A percentile compares a stretch with the other conserved stretches of the same genome.
phyloP scores from a whole-genome alignment of 2,113 vertebrate species.

The Bombycilla garrulus region DNA sequence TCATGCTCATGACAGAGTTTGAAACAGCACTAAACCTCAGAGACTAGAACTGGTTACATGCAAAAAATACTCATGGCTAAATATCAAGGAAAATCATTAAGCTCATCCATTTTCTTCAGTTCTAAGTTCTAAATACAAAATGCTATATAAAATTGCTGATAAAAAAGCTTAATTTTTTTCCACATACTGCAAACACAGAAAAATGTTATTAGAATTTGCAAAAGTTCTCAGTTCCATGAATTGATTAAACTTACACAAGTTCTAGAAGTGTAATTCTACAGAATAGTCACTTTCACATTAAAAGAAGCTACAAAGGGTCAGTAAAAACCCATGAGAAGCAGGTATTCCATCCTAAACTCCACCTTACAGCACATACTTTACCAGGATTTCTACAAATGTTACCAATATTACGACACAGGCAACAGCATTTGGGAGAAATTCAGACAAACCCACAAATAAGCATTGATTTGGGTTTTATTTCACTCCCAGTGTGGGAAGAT shows the following conservation, averaged over 20 bases:
- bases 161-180: background rate
- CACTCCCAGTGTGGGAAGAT: background rate
- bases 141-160: background rate
- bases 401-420: background rate
- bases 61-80: background rate
- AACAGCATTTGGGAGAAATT: background rate
- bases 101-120: background rate
- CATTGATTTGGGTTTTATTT: background rate
- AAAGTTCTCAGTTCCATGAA: background rate
- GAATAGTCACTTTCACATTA: background rate
- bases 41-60: background rate
- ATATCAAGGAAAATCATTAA: background rate
- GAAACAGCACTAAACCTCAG: background rate
- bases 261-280: background rate
- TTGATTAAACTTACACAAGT: background rate
- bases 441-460: background rate
- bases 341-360: background rate
- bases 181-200: background rate
- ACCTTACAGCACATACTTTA: rapidly evolving
- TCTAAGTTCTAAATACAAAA: background rate
- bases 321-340: background rate
- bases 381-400: background rate
- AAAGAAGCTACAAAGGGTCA: background rate
- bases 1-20: background rate
- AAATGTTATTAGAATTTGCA: background rate